These are phyloP conservation scores for Prionailurus bengalensis DNA, from an alignment of 2,113 vertebrate species.

Conservation along the genomic window DNA sequence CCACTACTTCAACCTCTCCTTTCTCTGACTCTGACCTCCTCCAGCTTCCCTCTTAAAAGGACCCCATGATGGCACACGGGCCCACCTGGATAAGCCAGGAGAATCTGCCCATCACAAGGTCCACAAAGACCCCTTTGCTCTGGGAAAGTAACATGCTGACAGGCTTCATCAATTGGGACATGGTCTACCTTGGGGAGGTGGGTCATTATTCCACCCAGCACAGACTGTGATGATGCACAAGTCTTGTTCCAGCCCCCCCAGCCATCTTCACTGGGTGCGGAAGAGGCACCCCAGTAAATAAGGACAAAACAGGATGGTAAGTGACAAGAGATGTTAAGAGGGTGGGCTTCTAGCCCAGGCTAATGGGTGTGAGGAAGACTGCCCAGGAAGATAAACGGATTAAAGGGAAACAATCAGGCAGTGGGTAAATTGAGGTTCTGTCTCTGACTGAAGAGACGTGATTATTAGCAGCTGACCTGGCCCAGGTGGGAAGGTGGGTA, in stretches of 20 bases:
- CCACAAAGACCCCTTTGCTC: not conserved
- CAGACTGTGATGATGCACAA: rapidly evolving
- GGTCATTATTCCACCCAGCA: not conserved
- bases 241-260: not conserved
- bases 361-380: not conserved
- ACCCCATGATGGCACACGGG: not conserved
- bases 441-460: no score
- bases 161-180: no score
- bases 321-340: not conserved
- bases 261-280: not conserved
- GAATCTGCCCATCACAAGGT: not conserved
- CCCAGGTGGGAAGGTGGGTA: no score
- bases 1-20: not conserved
- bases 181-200: not conserved
- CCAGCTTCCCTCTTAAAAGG: not conserved
- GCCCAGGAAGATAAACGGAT: not conserved
- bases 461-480: no score
- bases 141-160: not conserved
- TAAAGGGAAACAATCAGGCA: not conserved
- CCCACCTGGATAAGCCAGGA: not conserved
- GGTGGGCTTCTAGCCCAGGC: not conserved
- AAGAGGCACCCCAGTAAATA: not conserved
- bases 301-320: not conserved
- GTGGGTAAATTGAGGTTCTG: no score
- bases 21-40: not conserved